phyloP scores from a whole-genome alignment of 2,113 vertebrate genomes.

The Centropus unirufus region DNA sequence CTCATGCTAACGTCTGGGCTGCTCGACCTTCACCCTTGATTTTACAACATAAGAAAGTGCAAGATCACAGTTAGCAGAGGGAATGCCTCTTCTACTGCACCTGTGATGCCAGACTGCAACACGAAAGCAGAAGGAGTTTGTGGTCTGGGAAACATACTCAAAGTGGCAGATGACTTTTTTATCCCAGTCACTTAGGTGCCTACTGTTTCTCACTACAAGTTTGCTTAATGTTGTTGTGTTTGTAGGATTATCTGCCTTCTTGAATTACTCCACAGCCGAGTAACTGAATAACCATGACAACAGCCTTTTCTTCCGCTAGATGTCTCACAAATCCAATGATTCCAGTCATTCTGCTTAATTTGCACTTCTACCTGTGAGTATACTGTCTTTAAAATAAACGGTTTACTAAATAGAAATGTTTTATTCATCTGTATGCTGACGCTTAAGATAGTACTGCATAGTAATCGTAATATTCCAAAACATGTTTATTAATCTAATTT shows the following conservation, averaged over 20 bases:
- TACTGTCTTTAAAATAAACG: background rate
- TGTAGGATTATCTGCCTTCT: too few species aligned
- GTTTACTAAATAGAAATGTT: background rate
- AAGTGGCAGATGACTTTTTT: background rate
- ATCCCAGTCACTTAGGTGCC: background rate
- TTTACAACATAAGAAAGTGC: rapidly evolving
- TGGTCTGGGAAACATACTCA: background rate
- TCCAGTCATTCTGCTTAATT: background rate
- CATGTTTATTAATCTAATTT: background rate
- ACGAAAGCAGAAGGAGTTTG: background rate
- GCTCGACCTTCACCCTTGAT: background rate
- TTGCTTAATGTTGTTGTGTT: background rate
- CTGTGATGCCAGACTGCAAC: background rate
- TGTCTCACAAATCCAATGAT: constrained; percentile 57
- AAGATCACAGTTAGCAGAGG: background rate
- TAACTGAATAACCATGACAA: background rate
- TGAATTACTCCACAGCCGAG: background rate
- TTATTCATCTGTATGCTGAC: background rate
- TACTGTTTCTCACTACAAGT: background rate
- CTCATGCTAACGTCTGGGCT: background rate
- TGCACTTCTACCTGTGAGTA: background rate
- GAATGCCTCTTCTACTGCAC: rapidly evolving
- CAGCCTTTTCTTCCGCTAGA: constrained; percentile 58
- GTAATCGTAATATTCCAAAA: background rate
- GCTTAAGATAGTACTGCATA: background rate